Base-by-base conservation (phyloP, 2,888 invertebrate genomes). In the Holacanthella duospinosa region DNA sequence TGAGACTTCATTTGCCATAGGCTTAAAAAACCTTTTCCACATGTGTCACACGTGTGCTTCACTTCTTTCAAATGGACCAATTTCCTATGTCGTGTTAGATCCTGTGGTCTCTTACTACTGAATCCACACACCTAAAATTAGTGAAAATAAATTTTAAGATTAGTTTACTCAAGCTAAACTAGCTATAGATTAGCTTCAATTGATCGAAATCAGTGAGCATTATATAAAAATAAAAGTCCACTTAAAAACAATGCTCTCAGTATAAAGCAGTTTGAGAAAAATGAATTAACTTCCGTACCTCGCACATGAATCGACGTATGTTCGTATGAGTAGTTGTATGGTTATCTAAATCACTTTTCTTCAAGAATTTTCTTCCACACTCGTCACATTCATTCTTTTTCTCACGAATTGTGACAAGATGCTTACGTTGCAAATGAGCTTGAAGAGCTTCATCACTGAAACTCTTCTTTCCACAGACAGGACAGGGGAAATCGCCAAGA, bases 1-100 rank as follows among this genome's bases (percentile, higher is more conserved):
- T 48, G 48, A 48, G 48, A 48, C 48, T 48, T 48, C 48, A 48
- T 48, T 21, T 48, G 48, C 48, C 48, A 48, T 4, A 48, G 48
- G 21, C 48, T 48, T 4, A 48, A 21, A 21, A 48, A 48, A 16
- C 48, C 48, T 48, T 48, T 48, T 9, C 48, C 48, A 48, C 48
- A 48, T n/a, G 21, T 48, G 16, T 9, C 16, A 21, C 48, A 48
- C 12, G n/a, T 48, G 48, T 48, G 48, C 48, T 48, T 48, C 21
- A 48, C 48, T 48, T 48, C 48, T 21, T 48, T 48, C 19, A 48
- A 21, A 21, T 48, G 48, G 12, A 48, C 48, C 4, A 48, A 21
- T 21, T 48, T 48, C 48, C 48, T 9, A 21, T 48, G 48, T n/a
- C 48, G 12, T 4, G 48, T 48, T 21, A 48, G 21, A 21, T 48